Percentiles rank a stretch among this genome's conserved stretches.
phyloP scores from a whole-genome alignment of 2,888 invertebrate genomes.

The Hipparchia sbordonii region DNA sequence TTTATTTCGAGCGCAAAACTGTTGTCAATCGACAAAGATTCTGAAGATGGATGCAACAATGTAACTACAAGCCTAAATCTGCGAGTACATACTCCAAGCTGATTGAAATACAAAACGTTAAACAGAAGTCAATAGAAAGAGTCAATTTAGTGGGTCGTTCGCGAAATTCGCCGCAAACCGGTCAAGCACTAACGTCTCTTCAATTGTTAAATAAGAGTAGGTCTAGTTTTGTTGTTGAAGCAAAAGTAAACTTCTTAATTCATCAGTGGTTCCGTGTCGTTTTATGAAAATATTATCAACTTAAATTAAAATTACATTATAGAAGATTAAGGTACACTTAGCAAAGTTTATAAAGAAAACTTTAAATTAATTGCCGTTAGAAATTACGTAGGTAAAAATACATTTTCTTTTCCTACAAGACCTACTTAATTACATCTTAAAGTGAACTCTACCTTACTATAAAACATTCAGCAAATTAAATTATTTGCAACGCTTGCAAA shows the following conservation, averaged over 20 bases:
- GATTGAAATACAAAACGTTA: conserved; percentile 39
- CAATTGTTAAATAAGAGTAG: conserved; percentile 33
- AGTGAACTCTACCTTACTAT: neutral
- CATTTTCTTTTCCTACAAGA: neutral
- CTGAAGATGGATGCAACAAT: conserved; percentile 19
- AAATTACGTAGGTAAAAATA: neutral
- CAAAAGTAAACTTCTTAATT: neutral
- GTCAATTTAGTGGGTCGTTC: conserved; percentile 38
- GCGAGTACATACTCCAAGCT: conserved; percentile 26
- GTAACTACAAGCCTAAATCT: conserved; percentile 17
- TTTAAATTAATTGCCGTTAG: neutral
- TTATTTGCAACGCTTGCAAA: conserved; percentile 15
- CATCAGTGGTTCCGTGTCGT: neutral
- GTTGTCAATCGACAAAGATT: neutral
- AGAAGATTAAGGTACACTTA: neutral
- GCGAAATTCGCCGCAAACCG: conserved; percentile 37
- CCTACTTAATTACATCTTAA: neutral
- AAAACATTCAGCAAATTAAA: neutral
- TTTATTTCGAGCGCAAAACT: neutral
- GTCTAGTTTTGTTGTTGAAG: conserved; percentile 12
- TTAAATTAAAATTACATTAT: too few species aligned
- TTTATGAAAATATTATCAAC: too few species aligned
- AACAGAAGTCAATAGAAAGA: conserved; percentile 42
- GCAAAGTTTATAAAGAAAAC: neutral
- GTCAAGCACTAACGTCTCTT: conserved; percentile 38